Conservation (phyloP, 2,888 invertebrate species). For the Linnaemya tessellans region DNA sequence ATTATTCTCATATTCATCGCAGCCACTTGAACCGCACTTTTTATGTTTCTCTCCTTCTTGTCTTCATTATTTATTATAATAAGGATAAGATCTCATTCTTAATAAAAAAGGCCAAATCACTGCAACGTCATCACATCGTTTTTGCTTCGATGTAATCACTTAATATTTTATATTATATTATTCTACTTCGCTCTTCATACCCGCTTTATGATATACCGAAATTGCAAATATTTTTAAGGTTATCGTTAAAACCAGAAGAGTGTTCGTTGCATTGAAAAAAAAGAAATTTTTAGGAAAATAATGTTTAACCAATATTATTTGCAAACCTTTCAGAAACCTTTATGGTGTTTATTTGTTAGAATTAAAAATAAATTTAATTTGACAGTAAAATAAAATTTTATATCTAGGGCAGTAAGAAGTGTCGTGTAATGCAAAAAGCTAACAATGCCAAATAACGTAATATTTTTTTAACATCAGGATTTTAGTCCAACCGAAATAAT, state of each 20-base stretch:
- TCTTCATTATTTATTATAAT: conserved; percentile 29
- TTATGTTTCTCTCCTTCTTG: conserved; percentile 6
- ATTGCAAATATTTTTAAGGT: not conserved
- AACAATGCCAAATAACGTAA: too few species aligned
- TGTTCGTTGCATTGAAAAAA: not conserved
- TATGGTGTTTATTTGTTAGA: too few species aligned
- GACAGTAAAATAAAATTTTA: too few species aligned
- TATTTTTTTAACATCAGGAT: too few species aligned
- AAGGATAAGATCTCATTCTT: conserved; percentile 20
- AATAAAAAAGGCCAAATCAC: conserved; percentile 23
- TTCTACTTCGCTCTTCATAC: not conserved
- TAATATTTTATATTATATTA: conserved; percentile 21
- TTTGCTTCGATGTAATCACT: conserved; percentile 42
- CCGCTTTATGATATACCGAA: not conserved
- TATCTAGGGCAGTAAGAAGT: too few species aligned
- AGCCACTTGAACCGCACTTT: conserved; percentile 28
- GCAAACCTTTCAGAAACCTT: not conserved
- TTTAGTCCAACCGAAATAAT: too few species aligned
- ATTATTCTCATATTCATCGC: not conserved
- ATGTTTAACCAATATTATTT: too few species aligned
- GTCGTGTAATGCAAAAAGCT: too few species aligned
- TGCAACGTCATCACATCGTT: conserved; percentile 5
- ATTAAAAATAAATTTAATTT: too few species aligned
- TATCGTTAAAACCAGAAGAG: not conserved
- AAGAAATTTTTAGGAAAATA: too few species aligned